Conservation (phyloP, 2,797 vertebrate genomes). For the Malacoraja senta region DNA sequence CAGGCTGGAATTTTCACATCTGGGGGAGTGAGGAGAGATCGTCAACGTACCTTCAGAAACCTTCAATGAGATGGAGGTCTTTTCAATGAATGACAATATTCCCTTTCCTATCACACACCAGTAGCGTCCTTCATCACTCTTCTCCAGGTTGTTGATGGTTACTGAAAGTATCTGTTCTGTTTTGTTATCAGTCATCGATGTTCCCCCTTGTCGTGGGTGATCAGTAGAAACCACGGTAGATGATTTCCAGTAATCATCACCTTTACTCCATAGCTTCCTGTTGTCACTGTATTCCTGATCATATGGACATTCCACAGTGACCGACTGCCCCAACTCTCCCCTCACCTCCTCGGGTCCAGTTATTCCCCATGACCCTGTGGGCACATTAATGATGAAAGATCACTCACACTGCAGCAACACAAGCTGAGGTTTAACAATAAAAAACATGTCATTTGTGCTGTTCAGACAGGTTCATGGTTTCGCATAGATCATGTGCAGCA, state of each 20-base stretch:
- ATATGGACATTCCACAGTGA: conserved; percentile 19
- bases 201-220: not conserved
- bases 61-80: not conserved
- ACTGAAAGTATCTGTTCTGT: conserved; percentile 10
- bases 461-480: too few relatives aligned
- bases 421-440: too few relatives aligned
- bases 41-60: conserved; percentile 12
- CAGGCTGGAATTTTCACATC: not conserved
- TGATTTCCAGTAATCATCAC: accelerated
- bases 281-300: not conserved
- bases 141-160: not conserved
- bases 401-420: too few relatives aligned
- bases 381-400: not conserved
- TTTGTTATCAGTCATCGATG: conserved; percentile 21
- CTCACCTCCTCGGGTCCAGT: not conserved
- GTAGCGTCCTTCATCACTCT: conserved; percentile 11
- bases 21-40: not conserved
- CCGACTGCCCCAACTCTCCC: not conserved
- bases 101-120: not conserved
- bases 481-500: too few relatives aligned
- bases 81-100: not conserved
- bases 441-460: too few relatives aligned
- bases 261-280: conserved; percentile 29
- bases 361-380: not conserved
- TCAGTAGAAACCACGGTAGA: not conserved